Conservation (phyloP, 2,888 invertebrate genomes). For the Camponotus fellah region DNA sequence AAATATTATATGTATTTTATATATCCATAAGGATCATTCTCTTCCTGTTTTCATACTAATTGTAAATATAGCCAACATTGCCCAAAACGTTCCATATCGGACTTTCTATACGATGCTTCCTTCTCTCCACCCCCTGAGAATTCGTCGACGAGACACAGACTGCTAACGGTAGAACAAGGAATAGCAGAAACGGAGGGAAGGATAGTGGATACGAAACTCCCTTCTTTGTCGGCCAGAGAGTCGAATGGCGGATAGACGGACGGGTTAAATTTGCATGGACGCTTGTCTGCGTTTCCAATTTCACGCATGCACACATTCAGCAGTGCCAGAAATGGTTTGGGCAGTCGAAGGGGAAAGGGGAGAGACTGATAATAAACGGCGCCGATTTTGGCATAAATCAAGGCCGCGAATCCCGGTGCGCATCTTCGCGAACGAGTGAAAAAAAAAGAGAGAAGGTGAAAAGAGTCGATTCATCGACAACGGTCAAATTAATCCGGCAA, state of each 20-base stretch:
- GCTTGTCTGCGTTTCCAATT: constrained; percentile 85
- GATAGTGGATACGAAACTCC: constrained; percentile 75
- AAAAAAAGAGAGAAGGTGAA: constrained; percentile 31
- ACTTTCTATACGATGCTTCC: constrained; percentile 19
- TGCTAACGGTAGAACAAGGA: constrained; percentile 29
- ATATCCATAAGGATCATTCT: background rate
- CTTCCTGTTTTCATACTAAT: constrained; percentile 14
- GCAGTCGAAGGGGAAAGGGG: background rate
- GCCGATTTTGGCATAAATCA: constrained; percentile 83
- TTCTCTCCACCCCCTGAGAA: constrained; percentile 25
- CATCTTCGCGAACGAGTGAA: constrained; percentile 53
- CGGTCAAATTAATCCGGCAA: constrained; percentile 75
- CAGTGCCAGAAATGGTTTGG: constrained; percentile 56
- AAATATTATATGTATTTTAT: constrained; percentile 24
- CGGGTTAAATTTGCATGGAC: constrained; percentile 83
- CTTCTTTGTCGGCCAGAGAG: constrained; percentile 76
- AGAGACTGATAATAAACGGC: constrained; percentile 79
- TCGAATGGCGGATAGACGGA: constrained; percentile 78
- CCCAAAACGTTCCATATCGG: constrained; percentile 29
- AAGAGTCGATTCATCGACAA: constrained; percentile 65
- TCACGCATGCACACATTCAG: constrained; percentile 83
- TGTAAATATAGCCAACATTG: constrained; percentile 39
- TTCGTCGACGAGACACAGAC: constrained; percentile 33
- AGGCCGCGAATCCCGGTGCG: constrained; percentile 75
- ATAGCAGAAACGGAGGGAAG: constrained; percentile 13